Conservation (phyloP, 2,113 vertebrate genomes). For the Rhipidura dahli region DNA sequence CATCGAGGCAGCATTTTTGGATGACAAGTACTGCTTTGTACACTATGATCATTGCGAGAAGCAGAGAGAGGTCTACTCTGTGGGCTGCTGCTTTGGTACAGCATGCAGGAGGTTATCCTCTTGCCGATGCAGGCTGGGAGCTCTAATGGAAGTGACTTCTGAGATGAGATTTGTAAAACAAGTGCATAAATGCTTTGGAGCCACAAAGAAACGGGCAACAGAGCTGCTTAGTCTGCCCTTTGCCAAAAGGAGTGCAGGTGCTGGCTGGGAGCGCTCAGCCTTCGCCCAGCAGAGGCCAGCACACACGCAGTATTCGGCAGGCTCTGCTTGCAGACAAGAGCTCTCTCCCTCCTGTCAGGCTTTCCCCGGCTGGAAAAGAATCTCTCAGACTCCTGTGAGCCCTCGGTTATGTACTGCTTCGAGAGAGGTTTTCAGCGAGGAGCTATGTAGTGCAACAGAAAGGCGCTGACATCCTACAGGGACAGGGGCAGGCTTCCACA, state of each 20-base stretch:
- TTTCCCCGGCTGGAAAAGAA: not conserved
- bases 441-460: not conserved
- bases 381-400: not conserved
- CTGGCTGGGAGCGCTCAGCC: not conserved
- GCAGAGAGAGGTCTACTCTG: not conserved
- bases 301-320: not conserved
- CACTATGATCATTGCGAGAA: not conserved
- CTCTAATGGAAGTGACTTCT: not conserved
- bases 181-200: not conserved
- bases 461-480: not conserved
- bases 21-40: not conserved
- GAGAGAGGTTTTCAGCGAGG: not conserved
- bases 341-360: not conserved
- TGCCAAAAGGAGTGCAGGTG: rapidly evolving
- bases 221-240: not conserved
- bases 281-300: constrained; percentile 54
- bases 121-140: not conserved
- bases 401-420: not conserved
- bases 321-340: not conserved
- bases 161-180: not conserved
- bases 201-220: not conserved
- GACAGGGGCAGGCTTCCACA: not conserved
- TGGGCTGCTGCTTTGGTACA: not conserved
- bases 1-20: not conserved
- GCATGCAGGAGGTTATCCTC: not conserved